Evolutionary conservation across 2,888 invertebrate species (phyloP).

Genomic region (Platerodrilus igneus): DNA sequence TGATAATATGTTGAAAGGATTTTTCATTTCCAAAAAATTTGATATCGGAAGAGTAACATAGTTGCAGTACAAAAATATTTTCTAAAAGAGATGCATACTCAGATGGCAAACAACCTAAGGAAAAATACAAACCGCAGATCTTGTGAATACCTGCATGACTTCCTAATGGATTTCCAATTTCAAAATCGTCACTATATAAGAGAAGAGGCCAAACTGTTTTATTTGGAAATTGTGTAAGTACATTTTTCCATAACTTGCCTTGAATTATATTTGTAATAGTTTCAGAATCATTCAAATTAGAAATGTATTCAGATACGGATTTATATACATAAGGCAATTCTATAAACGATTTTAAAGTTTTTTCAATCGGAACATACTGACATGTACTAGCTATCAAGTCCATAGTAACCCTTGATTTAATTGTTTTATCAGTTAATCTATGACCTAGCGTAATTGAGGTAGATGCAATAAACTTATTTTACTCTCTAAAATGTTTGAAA

Average conservation of each 20-base stretch:
- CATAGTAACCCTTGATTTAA: neutral
- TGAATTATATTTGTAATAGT: neutral
- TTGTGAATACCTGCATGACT: slow-evolving; percentile 5
- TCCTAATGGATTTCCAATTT: slow-evolving; percentile 4
- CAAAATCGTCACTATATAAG: neutral
- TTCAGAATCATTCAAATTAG: neutral
- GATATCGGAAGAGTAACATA: slow-evolving; percentile 1
- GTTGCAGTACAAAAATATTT: slow-evolving; percentile 11
- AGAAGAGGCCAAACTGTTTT: slow-evolving; percentile 1
- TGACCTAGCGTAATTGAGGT: slow-evolving; percentile 1
- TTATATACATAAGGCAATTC: slow-evolving; percentile 8
- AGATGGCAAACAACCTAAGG: slow-evolving; percentile 7
- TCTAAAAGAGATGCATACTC: slow-evolving; percentile 2
- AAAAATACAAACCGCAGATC: slow-evolving; percentile 7
- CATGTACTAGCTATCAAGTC: neutral
- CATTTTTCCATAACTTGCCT: slow-evolving; percentile 3
- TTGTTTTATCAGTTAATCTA: neutral
- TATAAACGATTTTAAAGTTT: slow-evolving; percentile 10
- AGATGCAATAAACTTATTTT: neutral
- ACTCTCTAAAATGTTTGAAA: slow-evolving; percentile 2
- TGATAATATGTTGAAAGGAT: too few species aligned
- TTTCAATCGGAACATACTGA: slow-evolving; percentile 1
- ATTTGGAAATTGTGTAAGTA: neutral
- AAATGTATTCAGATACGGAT: slow-evolving; percentile 1
- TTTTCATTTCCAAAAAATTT: slow-evolving; percentile 6